phyloP scores from a whole-genome alignment of 92 coral and sea anemone species.

The Porites rus region DNA sequence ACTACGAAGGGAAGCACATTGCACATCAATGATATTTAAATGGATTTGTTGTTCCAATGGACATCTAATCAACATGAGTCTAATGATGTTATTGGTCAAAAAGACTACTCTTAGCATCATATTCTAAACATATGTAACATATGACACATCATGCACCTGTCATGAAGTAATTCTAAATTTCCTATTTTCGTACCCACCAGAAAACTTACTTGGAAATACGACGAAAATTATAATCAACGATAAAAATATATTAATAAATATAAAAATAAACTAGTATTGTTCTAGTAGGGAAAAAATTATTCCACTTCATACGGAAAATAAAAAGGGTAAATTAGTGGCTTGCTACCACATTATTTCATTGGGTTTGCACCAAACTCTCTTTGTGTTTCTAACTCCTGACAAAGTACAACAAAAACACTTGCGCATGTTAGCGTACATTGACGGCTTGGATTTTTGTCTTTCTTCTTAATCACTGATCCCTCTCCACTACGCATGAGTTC shows the following conservation, averaged over 20 bases:
- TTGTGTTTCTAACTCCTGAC: background rate
- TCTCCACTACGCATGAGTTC: background rate
- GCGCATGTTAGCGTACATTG: background rate
- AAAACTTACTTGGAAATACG: background rate
- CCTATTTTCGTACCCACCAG: background rate
- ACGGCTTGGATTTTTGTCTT: background rate
- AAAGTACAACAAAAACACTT: background rate
- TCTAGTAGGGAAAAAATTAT: background rate
- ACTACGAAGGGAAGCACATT: background rate
- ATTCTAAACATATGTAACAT: background rate
- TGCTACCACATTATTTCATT: background rate
- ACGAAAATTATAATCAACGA: background rate
- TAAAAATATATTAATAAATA: conserved; percentile 9
- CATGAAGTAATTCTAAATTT: background rate
- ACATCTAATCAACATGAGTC: background rate
- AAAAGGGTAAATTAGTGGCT: background rate
- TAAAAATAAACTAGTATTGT: background rate
- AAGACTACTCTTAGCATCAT: too few species aligned
- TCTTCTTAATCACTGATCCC: background rate
- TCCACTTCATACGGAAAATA: background rate
- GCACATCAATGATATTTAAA: background rate
- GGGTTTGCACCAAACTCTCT: background rate
- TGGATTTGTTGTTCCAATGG: background rate
- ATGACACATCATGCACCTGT: conserved; percentile 1
- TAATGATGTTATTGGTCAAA: background rate